These are phyloP conservation scores for Otus sunia DNA, from an alignment of 2,113 vertebrate species.

Conservation along the genomic window DNA sequence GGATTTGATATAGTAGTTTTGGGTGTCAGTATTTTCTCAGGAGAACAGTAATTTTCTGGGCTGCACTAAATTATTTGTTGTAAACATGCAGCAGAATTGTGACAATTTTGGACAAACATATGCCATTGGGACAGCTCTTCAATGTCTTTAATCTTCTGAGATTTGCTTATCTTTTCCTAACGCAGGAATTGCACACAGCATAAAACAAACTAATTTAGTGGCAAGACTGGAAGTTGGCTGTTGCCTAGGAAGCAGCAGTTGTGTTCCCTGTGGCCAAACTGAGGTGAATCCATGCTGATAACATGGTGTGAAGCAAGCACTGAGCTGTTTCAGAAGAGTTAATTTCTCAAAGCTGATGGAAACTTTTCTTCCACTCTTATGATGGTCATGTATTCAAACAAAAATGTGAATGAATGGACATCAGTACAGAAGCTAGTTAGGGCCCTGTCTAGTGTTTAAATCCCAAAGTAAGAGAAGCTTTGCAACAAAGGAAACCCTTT, in stretches of 20 bases:
- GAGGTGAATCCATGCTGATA: not conserved
- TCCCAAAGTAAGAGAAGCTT: not conserved
- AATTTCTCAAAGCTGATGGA: not conserved
- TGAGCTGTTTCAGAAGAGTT: not conserved
- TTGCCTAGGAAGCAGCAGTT: not conserved
- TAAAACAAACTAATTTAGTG: not conserved
- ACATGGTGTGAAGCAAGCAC: not conserved
- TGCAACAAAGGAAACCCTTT: not conserved
- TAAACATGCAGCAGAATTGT: accelerated
- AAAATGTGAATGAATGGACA: not conserved
- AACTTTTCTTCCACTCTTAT: not conserved
- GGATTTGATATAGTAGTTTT: not conserved
- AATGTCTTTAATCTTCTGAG: not conserved
- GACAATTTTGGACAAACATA: not conserved
- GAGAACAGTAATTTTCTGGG: not conserved
- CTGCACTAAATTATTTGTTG: not conserved
- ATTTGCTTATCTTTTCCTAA: not conserved
- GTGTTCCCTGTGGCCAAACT: not conserved
- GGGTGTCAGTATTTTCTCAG: not conserved
- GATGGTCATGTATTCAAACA: not conserved
- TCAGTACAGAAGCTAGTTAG: not conserved
- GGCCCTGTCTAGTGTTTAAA: not conserved
- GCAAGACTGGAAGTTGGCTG: not conserved
- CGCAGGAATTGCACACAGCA: not conserved
- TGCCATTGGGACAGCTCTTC: not conserved